phyloP scores from a whole-genome alignment of 2,113 vertebrate species.

The Protobothrops mucrosquamatus region DNA sequence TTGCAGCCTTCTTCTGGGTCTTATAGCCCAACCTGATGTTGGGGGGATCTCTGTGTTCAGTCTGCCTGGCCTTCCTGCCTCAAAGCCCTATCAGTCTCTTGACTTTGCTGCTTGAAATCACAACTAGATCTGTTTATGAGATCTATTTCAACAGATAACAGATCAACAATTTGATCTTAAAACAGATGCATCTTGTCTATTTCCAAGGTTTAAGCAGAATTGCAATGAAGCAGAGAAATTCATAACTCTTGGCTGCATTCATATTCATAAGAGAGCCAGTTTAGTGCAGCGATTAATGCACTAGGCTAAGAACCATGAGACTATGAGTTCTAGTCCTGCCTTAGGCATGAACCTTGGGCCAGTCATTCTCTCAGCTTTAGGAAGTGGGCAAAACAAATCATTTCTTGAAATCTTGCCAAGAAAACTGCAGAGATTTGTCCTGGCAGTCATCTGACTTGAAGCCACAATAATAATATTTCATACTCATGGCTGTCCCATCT shows the following conservation, averaged over 20 bases:
- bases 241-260: not conserved
- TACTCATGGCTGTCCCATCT: not conserved
- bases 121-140: not conserved
- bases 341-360: not conserved
- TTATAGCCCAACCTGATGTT: no score
- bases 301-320: not conserved
- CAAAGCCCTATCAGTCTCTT: not conserved
- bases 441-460: not conserved
- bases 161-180: not conserved
- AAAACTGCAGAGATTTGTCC: not conserved
- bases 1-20: no score
- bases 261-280: not conserved
- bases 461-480: not conserved
- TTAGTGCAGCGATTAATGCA: not conserved
- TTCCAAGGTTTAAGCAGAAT: not conserved
- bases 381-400: not conserved
- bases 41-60: no score
- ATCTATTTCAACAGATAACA: not conserved
- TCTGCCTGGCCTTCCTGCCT: no score
- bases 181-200: not conserved
- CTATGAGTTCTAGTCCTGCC: not conserved
- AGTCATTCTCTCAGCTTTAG: not conserved
- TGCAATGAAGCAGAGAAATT: not conserved
- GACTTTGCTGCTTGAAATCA: not conserved
- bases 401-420: not conserved